Base-by-base conservation (phyloP, 2,888 invertebrate species). In the Bombyx huttoni region DNA sequence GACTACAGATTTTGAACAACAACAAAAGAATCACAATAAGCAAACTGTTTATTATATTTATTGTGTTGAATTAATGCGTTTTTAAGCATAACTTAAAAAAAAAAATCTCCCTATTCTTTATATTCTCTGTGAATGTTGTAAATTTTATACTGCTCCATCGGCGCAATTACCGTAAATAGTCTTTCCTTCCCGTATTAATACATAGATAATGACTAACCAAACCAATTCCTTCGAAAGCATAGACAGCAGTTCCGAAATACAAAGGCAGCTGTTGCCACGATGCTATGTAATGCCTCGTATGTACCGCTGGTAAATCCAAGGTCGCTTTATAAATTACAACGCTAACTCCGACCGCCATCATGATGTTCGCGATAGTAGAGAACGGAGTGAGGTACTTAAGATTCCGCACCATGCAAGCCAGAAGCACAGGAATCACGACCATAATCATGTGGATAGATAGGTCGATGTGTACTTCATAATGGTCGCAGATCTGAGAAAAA, bases 211-310 rank as follows among this genome's bases (percentile, higher is more conserved):
- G 2, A 78, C 90, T 91, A 74, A 94, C 96, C 89, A 96, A 79
- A 52, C 95, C 95, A 60, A 99, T 98, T 57, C 98, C 99, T 88
- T 99, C 99, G 71, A 98, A 99, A 5, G 98, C 96, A 78, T 96
- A 99, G 53, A 99, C 92, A 33, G 96, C 97, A 0, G 98, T 98
- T 49, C 98, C 98, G 72, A 99, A 98, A 77, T 95, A 99, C 12
- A 99, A 84, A 0, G 99, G 98, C 54, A 95, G 81, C 55, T 89
- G 90, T 54, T 78, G 70, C 81, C 91, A 91, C 7, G 89, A 80
- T 0, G 92, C 93, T 12, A 94, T 80, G 58, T 91, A 91, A 0
- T 75, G 76, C 55, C 94, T 89, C 46, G 91, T 85, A 0, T 81
- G 65, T 0, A 93, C 74, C 0, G 91, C 72, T 0, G 95, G 95